Conservation (phyloP, 1,140 invertebrate genomes). For the Drosophila micromelanica region DNA sequence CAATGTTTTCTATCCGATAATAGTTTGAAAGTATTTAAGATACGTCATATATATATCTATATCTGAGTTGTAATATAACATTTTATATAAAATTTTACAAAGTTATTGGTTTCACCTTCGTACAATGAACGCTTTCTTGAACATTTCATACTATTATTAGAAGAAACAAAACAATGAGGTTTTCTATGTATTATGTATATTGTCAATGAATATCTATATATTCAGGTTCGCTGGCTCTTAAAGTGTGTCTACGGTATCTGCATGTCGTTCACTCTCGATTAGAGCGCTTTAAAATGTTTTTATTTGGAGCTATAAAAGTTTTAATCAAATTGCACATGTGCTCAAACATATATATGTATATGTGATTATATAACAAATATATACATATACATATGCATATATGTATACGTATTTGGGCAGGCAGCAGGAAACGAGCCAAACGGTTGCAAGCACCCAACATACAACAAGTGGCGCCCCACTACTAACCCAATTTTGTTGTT, state of each 20-base stretch:
- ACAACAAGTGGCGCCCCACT: slow-evolving; percentile 24
- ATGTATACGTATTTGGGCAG: background rate
- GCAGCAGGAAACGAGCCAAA: background rate
- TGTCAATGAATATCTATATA: too few species aligned
- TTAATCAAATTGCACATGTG: slow-evolving; percentile 77
- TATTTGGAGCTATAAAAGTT: slow-evolving; percentile 42
- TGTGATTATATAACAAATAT: background rate
- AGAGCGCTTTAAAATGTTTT: background rate
- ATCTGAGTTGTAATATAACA: too few species aligned
- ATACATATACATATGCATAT: background rate
- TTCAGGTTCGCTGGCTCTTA: background rate
- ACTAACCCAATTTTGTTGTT: slow-evolving; percentile 72
- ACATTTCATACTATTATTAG: too few species aligned
- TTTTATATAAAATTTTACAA: too few species aligned
- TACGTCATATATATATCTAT: background rate
- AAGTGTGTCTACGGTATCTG: background rate
- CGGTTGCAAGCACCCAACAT: background rate
- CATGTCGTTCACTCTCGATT: background rate
- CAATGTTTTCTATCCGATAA: background rate
- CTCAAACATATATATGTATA: slow-evolving; percentile 13
- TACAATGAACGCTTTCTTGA: too few species aligned
- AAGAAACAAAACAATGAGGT: too few species aligned
- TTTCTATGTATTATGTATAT: too few species aligned
- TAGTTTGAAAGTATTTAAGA: background rate
- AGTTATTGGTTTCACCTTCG: too few species aligned